phyloP scores from a whole-genome alignment of 2,888 invertebrate species.

The Lasiommata megera region DNA sequence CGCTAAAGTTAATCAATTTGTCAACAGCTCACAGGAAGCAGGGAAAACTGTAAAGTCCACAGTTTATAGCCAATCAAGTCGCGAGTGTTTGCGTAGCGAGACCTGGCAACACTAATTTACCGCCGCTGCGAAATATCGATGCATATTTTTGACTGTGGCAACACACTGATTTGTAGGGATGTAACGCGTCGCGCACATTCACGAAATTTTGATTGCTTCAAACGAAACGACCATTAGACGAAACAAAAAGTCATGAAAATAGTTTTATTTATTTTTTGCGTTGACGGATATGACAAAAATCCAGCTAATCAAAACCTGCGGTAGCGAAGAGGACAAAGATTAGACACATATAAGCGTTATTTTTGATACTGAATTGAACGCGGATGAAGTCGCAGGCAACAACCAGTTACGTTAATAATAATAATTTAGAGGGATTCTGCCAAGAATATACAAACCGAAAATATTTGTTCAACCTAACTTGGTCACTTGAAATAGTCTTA shows the following conservation, averaged over 20 bases:
- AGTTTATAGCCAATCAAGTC: slow-evolving; percentile 39
- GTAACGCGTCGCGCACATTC: slow-evolving; percentile 15
- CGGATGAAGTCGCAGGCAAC: too few relatives aligned
- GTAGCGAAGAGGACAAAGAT: too few relatives aligned
- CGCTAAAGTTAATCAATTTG: slow-evolving; percentile 6
- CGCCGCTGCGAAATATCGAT: slow-evolving; percentile 41
- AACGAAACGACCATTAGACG: neutral
- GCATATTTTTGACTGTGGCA: slow-evolving; percentile 44
- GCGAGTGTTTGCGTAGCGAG: slow-evolving; percentile 31
- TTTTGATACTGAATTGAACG: too few relatives aligned
- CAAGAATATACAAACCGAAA: neutral
- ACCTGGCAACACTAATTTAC: slow-evolving; percentile 42
- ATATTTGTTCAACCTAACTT: neutral
- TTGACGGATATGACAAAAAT: too few relatives aligned
- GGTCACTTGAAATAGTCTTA: neutral
- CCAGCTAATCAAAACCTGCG: too few relatives aligned
- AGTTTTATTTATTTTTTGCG: too few relatives aligned
- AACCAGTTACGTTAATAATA: too few relatives aligned
- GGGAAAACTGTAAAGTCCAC: slow-evolving; percentile 34
- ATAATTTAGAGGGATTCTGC: too few relatives aligned
- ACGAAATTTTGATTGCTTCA: neutral
- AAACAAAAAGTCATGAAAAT: neutral
- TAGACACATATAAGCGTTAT: too few relatives aligned
- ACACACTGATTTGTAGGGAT: slow-evolving; percentile 43
- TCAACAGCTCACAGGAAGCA: neutral